Conservation (phyloP, 1,140 invertebrate genomes). For the Globodera ellingtonae region DNA sequence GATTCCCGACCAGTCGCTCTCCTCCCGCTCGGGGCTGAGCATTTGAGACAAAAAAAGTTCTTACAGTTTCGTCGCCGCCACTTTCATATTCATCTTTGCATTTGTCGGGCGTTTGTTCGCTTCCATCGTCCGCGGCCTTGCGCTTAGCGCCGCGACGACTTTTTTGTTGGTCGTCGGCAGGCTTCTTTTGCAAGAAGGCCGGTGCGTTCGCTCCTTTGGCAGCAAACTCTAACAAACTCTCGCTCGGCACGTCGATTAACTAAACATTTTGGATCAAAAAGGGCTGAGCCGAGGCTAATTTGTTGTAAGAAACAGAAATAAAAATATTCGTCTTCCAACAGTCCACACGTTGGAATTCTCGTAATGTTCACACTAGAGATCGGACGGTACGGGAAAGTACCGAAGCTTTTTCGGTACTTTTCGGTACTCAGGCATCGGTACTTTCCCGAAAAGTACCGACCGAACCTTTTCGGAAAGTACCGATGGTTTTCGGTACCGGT, state of each 20-base stretch:
- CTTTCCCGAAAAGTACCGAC: too few relatives aligned
- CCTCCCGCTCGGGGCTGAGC: too few relatives aligned
- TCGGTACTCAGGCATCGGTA: too few relatives aligned
- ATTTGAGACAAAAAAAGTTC: too few relatives aligned
- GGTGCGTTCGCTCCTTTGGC: constrained; percentile 22
- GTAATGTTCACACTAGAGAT: too few relatives aligned
- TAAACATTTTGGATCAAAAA: constrained; percentile 17
- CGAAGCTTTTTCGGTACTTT: too few relatives aligned
- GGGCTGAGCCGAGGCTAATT: neutral
- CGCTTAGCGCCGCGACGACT: constrained; percentile 13
- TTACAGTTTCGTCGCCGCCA: neutral
- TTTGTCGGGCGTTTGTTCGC: neutral
- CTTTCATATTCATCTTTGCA: neutral
- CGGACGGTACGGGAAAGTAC: too few relatives aligned
- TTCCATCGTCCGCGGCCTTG: constrained; percentile 8
- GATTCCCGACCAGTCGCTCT: too few relatives aligned
- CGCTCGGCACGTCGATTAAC: constrained; percentile 22
- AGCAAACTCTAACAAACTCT: constrained; percentile 28
- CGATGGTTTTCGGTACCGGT: too few relatives aligned
- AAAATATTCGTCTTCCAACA: too few relatives aligned
- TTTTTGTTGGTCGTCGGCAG: constrained; percentile 17
- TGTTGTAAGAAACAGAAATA: neutral
- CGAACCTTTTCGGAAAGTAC: too few relatives aligned
- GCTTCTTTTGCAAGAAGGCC: neutral
- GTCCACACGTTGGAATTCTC: too few relatives aligned